Conservation (phyloP, 2,113 vertebrate genomes). For the Bubo scandiacus region DNA sequence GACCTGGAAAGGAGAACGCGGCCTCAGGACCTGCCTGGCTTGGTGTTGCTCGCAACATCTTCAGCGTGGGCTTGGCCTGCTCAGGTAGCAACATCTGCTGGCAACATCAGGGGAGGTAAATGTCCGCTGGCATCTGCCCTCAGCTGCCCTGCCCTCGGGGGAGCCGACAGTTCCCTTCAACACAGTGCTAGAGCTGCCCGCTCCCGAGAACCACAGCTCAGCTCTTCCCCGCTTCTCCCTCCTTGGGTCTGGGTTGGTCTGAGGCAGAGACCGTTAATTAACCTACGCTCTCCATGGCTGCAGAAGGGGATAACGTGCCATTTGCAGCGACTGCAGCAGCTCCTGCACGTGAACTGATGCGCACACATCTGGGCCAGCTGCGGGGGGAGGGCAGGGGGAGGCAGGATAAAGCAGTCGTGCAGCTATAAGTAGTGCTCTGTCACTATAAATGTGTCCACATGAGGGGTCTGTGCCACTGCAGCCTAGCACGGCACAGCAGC, state of each 20-base stretch:
- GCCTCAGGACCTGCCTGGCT: not conserved
- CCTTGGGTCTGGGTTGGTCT: not conserved
- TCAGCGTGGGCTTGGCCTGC: not conserved
- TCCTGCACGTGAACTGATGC: not conserved
- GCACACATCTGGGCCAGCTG: accelerated
- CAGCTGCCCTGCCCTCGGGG: not conserved
- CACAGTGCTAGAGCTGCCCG: not conserved
- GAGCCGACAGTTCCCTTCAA: not conserved
- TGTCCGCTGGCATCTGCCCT: not conserved
- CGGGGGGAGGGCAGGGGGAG: too few species aligned
- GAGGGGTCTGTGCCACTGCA: slow-evolving; percentile 27
- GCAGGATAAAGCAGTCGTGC: not conserved
- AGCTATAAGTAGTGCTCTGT: not conserved
- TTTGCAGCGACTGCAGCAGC: not conserved
- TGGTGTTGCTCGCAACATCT: not conserved
- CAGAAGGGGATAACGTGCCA: not conserved
- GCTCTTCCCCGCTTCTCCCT: not conserved
- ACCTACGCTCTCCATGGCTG: not conserved
- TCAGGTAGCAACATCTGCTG: not conserved
- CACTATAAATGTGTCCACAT: not conserved
- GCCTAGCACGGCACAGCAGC: not conserved
- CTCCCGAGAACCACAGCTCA: not conserved
- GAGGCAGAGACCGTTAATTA: not conserved
- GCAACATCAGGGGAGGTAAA: not conserved
- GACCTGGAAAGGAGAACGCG: not conserved